Conservation (phyloP, 2,113 vertebrate species). For the Siphamia tubifer region DNA sequence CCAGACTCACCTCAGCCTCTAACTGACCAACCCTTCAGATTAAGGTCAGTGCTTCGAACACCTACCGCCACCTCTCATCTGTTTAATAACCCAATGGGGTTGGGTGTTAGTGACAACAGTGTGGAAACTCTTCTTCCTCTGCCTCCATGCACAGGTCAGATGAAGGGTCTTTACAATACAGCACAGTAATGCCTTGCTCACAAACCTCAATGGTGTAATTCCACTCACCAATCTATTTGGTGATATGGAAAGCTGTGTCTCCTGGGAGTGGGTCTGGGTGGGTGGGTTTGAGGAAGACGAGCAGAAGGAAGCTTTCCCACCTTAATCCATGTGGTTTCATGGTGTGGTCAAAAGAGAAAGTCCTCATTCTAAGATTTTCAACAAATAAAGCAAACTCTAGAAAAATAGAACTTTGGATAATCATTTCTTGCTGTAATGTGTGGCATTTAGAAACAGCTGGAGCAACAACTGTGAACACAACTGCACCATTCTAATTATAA, state of each 20-base stretch:
- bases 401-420: no score
- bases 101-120: conserved; percentile 54
- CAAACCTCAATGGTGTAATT: conserved; percentile 70
- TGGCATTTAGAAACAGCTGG: no score
- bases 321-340: conserved; percentile 8
- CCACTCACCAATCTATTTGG: conserved; percentile 70
- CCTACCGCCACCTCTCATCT: conserved; percentile 42
- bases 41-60: conserved; percentile 73
- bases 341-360: background rate
- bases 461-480: no score
- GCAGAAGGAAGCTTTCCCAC: background rate
- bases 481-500: no score
- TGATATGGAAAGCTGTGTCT: conserved; percentile 60
- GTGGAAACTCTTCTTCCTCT: conserved; percentile 56
- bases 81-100: conserved; percentile 50
- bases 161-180: conserved; percentile 61
- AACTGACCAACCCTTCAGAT: conserved; percentile 68
- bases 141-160: conserved; percentile 76
- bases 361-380: background rate
- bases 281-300: conserved; percentile 30
- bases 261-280: conserved; percentile 30
- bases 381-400: no score
- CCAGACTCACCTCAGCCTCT: conserved; percentile 72
- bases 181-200: conserved; percentile 36
- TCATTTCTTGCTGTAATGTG: no score